Evolutionary conservation across 2,113 vertebrate species (phyloP), one percentile per base, ranked within the genome.

Genomic region (Sylvia atricapilla): DNA sequence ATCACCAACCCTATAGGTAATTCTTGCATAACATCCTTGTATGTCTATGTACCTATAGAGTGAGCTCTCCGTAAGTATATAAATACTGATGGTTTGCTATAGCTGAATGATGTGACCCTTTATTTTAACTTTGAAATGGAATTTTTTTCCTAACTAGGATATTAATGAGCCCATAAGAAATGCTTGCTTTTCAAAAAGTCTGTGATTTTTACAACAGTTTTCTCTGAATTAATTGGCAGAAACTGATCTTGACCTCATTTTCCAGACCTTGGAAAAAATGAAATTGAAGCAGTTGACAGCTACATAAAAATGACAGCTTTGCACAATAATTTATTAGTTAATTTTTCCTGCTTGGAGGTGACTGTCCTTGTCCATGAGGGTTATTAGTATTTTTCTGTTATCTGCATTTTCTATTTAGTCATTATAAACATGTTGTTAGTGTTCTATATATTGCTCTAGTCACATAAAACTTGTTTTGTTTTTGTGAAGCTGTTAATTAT

Each of bases 401-500:
- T 16, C 50, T 87, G 8, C 9, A 27, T 88, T 93, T 95, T 80
- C 24, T 11, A 41, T 81, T 67, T 75, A 74, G 37, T 62, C n/a
- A n/a, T 62, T 90, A 47, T 35, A 90, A 83, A 39, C 25, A 13
- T 77, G 30, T 20, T 81, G 13, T 70, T 86, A 73, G 11, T 52
- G 31, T 84, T 74, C 37, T 55, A 20, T 69, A 43, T 3, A 10
- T 75, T 83, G 37, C 33, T 67, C 20, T 92, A 74, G 27, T 56
- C n/a, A 81, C 47, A 77, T 15, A 63, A 50, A 90, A 63, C 50
- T 59, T 55, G 18, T 17, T 78, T 85, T 85, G 50, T 59, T 89
- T 93, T 94, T 49, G 14, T 86, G 35, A 94, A 80, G 31, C 46
- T 88, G 19, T 77, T 95, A 92, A 87, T 92, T 95, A 70, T 89